Evolutionary conservation across 2,888 invertebrate species (phyloP).

Genomic region (Acrocera orbiculus): DNA sequence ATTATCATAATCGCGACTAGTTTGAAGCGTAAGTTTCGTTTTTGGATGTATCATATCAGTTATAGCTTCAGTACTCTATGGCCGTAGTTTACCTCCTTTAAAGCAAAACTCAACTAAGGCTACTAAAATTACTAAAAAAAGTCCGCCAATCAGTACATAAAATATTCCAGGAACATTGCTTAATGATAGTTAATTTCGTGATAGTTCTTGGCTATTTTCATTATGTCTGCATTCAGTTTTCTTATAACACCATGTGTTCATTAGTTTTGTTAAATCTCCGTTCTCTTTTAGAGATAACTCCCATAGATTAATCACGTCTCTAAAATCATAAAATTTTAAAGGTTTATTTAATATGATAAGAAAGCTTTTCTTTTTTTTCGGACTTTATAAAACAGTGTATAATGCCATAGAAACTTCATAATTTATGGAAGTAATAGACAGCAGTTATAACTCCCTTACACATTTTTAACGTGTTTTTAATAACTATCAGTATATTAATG

Average conservation of each 20-base stretch:
- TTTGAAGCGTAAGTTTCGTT: conserved; percentile 62
- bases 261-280: conserved; percentile 76
- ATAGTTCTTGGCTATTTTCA: conserved; percentile 53
- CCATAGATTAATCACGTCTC: conserved; percentile 84
- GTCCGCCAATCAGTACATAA: conserved; percentile 91
- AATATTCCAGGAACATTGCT: conserved; percentile 99
- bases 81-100: conserved; percentile 47
- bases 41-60: conserved; percentile 76
- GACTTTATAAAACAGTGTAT: no score
- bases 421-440: no score
- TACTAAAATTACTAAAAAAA: conserved; percentile 75
- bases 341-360: no score
- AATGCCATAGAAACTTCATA: no score
- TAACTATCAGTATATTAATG: no score
- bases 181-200: conserved; percentile 73
- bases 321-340: no score
- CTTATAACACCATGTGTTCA: conserved; percentile 94
- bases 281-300: conserved; percentile 78
- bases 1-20: conserved; percentile 54
- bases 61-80: conserved; percentile 60
- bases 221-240: conserved; percentile 51
- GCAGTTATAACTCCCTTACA: no score
- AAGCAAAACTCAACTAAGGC: conserved; percentile 92
- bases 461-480: no score
- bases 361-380: no score